Conservation (phyloP, 2,113 vertebrate genomes). For the Neotoma lepida region DNA sequence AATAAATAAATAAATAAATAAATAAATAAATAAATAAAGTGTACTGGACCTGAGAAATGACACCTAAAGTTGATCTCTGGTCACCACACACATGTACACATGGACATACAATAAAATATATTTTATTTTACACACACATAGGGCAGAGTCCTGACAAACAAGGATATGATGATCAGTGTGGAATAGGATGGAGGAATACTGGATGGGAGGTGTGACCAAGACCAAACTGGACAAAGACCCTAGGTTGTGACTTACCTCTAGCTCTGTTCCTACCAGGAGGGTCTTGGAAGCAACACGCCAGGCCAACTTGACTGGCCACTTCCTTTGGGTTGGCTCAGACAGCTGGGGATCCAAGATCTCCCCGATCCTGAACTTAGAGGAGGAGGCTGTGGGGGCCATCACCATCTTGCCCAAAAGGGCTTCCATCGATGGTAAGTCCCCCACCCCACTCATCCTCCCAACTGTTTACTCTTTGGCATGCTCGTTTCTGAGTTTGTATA, state of each 20-base stretch:
- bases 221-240: background rate
- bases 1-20: background rate
- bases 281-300: constrained; percentile 89
- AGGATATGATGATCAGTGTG: background rate
- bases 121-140: background rate
- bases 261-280: constrained; percentile 81
- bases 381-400: constrained; percentile 90
- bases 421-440: constrained; percentile 88
- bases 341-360: constrained; percentile 95
- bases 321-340: constrained; percentile 95
- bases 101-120: too few species aligned
- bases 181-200: background rate
- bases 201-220: too few species aligned
- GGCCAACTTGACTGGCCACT: constrained; percentile 92
- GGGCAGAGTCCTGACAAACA: background rate
- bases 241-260: background rate
- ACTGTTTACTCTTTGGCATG: background rate
- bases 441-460: background rate
- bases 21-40: background rate
- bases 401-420: constrained; percentile 93
- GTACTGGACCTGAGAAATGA: background rate
- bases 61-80: background rate
- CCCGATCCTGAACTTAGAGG: constrained; percentile 90
- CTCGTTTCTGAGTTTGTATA: background rate
- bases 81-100: background rate